Conservation (phyloP, 2,113 vertebrate genomes). For the Eupsittula cactorum region DNA sequence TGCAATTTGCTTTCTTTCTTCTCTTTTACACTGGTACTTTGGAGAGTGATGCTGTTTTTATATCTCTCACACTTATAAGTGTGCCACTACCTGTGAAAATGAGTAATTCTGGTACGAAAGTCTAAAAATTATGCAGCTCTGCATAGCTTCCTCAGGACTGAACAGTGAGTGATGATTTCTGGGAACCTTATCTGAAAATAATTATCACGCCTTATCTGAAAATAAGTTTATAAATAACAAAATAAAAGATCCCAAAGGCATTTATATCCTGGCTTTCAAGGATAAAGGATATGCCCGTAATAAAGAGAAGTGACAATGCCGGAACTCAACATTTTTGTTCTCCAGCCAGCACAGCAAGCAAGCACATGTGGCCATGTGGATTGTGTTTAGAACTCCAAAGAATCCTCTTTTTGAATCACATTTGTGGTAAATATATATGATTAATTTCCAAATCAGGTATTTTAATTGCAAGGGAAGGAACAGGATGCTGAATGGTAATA, state of each 20-base stretch:
- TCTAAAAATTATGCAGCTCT: background rate
- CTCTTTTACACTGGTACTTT: background rate
- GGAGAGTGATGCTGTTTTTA: background rate
- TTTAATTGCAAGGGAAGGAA: conserved; percentile 52
- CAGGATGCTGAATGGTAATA: conserved; percentile 23
- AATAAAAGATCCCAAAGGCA: conserved; percentile 14
- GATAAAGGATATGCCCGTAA: background rate
- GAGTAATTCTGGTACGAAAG: background rate
- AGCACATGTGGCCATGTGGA: conserved; percentile 58
- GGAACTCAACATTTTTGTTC: conserved; percentile 34
- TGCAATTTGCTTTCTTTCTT: background rate
- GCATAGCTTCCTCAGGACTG: background rate
- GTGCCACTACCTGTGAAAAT: background rate
- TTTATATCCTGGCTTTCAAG: conserved; percentile 29
- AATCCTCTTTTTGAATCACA: conserved; percentile 6
- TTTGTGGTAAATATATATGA: conserved; percentile 17
- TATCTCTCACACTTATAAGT: background rate
- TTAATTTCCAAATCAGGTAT: conserved; percentile 53
- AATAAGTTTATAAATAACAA: conserved; percentile 40
- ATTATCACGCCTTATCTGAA: background rate
- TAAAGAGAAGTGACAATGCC: conserved; percentile 9
- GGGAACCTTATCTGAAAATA: conserved; percentile 14
- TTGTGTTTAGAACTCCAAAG: conserved; percentile 52
- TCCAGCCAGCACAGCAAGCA: conserved; percentile 42
- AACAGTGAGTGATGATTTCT: conserved; percentile 12